A percentile compares a stretch with the other conserved stretches of the same genome.
Conservation (phyloP, 2,113 vertebrate genomes). For the Mohoua ochrocephala region DNA sequence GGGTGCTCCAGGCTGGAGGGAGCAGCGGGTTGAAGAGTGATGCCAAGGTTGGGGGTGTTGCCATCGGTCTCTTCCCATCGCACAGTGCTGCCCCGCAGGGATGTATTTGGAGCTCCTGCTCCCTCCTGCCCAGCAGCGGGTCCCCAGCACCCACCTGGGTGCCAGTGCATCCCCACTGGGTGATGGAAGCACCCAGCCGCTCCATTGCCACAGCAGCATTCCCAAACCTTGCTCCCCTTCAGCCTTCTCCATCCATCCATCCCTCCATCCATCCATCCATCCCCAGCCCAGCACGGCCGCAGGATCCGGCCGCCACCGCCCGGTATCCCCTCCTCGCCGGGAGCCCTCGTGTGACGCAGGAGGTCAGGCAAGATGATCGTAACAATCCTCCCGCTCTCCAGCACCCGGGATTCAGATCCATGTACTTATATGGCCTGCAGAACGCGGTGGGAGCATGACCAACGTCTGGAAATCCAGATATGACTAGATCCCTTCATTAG, state of each 20-base stretch:
- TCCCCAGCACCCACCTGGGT: background rate
- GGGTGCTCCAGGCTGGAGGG: background rate
- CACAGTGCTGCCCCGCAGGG: background rate
- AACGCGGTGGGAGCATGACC: constrained; percentile 39
- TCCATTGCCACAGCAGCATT: fast-evolving
- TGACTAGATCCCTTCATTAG: constrained; percentile 65
- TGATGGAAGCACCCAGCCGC: background rate
- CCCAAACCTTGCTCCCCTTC: background rate
- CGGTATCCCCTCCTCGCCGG: background rate
- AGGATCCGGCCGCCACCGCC: background rate
- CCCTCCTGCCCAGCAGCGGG: background rate
- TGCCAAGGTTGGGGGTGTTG: background rate
- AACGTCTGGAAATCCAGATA: constrained; percentile 67
- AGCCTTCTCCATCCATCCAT: background rate
- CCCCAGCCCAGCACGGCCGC: background rate
- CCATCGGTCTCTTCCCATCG: background rate
- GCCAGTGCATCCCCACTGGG: fast-evolving
- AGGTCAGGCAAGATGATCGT: constrained; percentile 24
- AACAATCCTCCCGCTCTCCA: background rate
- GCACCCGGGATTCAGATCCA: constrained; percentile 48
- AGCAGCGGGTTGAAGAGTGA: background rate
- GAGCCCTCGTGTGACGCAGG: constrained; percentile 40
- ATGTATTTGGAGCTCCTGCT: background rate
- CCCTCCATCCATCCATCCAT: background rate
- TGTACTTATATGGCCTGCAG: constrained; percentile 62